Evolutionary conservation across 2,113 vertebrate genomes (phyloP), one percentile per base, ranked within the genome.

Genomic region (Otocyon megalotis): DNA sequence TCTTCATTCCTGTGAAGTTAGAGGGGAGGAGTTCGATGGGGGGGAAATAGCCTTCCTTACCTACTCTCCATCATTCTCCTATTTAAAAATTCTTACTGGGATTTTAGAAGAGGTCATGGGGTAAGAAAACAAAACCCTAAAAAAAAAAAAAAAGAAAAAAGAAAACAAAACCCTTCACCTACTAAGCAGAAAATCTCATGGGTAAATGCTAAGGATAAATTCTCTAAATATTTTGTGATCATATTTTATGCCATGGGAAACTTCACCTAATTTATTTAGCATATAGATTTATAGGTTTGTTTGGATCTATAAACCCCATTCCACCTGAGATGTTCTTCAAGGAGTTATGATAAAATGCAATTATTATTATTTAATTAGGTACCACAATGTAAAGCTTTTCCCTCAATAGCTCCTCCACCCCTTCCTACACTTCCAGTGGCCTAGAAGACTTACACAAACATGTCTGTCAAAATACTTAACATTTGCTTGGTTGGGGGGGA

Each of bases 131-230:
- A 71, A 97, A 92, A 88, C 8, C 12, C 86, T 35, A 71, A 97
- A 92, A 88, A 71, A 97, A 92, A 88, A 71, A 97, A 92, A 88
- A n/a, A n/a, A n/a, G n/a, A n/a, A n/a, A n/a, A n/a, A 91, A 26
- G 62, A 77, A 96, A 95, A 6, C 14, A 71, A 97, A 92, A 88
- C 8, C 12, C 86, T 35, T 71, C 9, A 79, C 26, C 3, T 74
- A 54, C 3, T 56, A 82, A 76, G n/a, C 19, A 93, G 60, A 91
- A 85, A 94, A 30, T 19, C 8, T 92, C 6, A 60, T 88, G 14
- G 60, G 26, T 72, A 86, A 94, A 93, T 69, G 14, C 8, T 87
- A 90, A 92, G 3, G 71, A 32, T 87, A 80, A 67, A 83, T 72
- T 84, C 19, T 94, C 26, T 35, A 90, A 86, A 62, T 50, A 89